Conservation (phyloP, 2,888 invertebrate genomes). For the Trachelus troglodyta region DNA sequence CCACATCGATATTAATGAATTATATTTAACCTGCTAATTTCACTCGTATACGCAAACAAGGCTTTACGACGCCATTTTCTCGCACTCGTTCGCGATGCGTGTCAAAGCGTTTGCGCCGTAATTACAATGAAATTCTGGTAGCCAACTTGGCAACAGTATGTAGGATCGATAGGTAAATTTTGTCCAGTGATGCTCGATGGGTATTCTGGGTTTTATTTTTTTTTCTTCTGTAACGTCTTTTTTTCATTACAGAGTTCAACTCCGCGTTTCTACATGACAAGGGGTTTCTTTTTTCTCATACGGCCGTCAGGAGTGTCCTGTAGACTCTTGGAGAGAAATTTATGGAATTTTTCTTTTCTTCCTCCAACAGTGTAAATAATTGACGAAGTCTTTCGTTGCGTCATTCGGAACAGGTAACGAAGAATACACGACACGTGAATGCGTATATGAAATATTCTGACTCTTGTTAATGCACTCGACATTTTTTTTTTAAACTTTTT, state of each 20-base stretch:
- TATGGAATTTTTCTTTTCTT: too few relatives aligned
- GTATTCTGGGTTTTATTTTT: neutral
- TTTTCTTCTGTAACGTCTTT: neutral
- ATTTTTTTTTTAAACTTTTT: too few relatives aligned
- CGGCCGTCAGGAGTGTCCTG: neutral
- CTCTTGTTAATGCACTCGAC: too few relatives aligned
- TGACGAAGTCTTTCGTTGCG: too few relatives aligned
- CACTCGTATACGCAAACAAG: neutral
- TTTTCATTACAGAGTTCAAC: neutral
- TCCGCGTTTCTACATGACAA: neutral
- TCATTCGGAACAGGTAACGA: too few relatives aligned
- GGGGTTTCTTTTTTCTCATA: neutral
- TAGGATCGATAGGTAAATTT: conserved; percentile 46
- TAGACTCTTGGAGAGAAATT: too few relatives aligned
- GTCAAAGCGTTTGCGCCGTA: neutral
- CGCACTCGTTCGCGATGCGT: neutral
- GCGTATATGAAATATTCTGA: too few relatives aligned
- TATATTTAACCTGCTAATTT: neutral
- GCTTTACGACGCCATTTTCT: neutral
- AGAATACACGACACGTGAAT: too few relatives aligned
- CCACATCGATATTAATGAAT: neutral
- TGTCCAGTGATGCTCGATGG: neutral
- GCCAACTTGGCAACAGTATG: conserved; percentile 49
- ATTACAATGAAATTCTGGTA: conserved; percentile 37
- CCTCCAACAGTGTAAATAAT: too few relatives aligned